Evolutionary conservation across 2,888 invertebrate genomes (phyloP), one percentile per base, ranked within the genome.

Genomic region (Ectropis crepuscularia): DNA sequence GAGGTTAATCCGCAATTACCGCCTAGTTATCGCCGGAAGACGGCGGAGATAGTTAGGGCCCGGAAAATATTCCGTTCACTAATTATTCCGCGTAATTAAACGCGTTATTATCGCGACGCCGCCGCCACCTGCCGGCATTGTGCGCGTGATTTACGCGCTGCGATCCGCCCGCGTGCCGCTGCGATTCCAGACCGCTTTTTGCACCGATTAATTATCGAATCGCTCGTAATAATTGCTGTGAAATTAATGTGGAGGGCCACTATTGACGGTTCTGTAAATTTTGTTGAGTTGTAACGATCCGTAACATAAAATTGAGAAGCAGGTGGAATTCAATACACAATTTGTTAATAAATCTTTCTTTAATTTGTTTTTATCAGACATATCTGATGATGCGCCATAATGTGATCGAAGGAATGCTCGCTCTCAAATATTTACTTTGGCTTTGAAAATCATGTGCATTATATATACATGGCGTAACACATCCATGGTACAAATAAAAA

Each of bases 81-180:
- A 93, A 93, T 93, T 93, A 93, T 93, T 93, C 93, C 92, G 87
- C 89, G 93, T 92, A 93, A 93, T 93, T 93, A 92, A 92, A 91
- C 92, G 88, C 88, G 85, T 89, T 86, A 92, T 92, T 91, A 92
- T 90, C 90, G 89, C 88, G 87, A 82, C 88, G 90, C 89, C 89
- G 89, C 82, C 89, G 89, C 91, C 92, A 92, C 91, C 91, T 92
- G 92, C 82, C 86, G 85, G 87, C 91, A 89, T 92, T 92, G 92
- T 92, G 90, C 85, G 85, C 79, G 86, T 92, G 92, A 92, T 92
- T 92, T 92, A 92, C 90, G 91, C 55, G 55, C 55, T 47, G 55
- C 90, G 88, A 85, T 86, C 86, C 89, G 84, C 85, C 80, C 83
- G 87, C 89, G 89, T 86, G 80, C 85, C 87, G 87, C 81, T 79